Evolutionary conservation across 2,888 invertebrate species (phyloP).

Genomic region (Ophion obscuratus): DNA sequence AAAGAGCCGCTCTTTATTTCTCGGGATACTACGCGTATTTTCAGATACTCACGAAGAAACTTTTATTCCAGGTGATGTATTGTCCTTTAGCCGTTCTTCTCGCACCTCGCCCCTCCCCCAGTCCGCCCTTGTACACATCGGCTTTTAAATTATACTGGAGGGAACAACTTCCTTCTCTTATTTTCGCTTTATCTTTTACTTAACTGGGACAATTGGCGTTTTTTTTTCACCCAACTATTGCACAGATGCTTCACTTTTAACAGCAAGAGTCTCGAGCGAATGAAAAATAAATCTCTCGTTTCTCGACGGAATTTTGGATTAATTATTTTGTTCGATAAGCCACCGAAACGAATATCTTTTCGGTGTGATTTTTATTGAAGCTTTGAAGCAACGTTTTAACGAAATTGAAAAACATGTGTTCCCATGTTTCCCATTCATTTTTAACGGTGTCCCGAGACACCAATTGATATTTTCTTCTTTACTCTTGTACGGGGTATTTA

Average conservation of each 20-base stretch:
- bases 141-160: conserved; percentile 11
- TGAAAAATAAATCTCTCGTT: neutral
- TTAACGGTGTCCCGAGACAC: too few species aligned
- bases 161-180: neutral
- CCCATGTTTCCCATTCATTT: too few species aligned
- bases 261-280: too few species aligned
- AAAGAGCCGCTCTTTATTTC: neutral
- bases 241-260: neutral
- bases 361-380: neutral
- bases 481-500: too few species aligned
- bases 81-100: neutral
- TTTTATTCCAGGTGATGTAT: conserved; percentile 26
- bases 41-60: conserved; percentile 1
- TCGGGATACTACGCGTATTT: neutral
- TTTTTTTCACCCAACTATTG: neutral
- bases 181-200: neutral
- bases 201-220: neutral
- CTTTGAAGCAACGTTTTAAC: neutral
- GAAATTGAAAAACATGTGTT: too few species aligned
- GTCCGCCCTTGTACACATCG: neutral
- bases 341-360: neutral
- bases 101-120: neutral
- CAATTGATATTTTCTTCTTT: too few species aligned
- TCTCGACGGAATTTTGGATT: neutral
- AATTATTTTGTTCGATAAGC: neutral